Evolutionary conservation across 2,888 invertebrate species (phyloP), one percentile per base, ranked within the genome.

Genomic region (Apamea monoglypha): DNA sequence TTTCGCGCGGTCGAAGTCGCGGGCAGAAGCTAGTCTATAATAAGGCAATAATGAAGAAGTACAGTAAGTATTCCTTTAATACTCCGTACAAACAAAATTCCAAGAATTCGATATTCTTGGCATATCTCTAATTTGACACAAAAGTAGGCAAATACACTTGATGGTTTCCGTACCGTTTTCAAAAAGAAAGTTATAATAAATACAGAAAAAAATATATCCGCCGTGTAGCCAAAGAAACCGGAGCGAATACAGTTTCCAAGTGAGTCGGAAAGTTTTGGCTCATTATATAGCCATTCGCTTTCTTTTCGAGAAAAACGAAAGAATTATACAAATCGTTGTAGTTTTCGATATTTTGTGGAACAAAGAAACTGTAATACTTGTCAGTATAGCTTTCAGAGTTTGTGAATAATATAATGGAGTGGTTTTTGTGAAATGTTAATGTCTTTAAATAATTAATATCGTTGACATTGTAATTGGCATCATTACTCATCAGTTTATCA

Each of bases 271-370:
- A 83, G 61, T 79, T 83, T 87, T 70, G 81, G 80, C 84, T 87
- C 89, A 87, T 87, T 87, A 86, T 83, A 76, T 74, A 53, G 70
- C 68, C 77, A 87, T 88, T 87, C 78, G 56, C 61, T 79, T 75
- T 79, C 66, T 68, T 64, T 40, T n/a, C n/a, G 50, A 59, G 53
- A 74, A 72, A 82, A 86, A 79, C 70, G 73, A 71, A 79, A 68
- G 80, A 75, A 87, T 86, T 83, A 87, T 80, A 86, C 78, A 88
- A 88, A 88, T 88, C 64, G 76, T 63, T 64, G 53, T 84, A 87
- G 84, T 82, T 82, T 63, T 69, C 69, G 63, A 76, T 81, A 79
- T 74, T 78, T 80, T 82, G 29, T 66, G 63, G 68, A 63, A 86
- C 70, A 78, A 86, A 82, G 76, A 44, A 66, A 88, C 44, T 69